Base-by-base conservation (phyloP, 2,113 vertebrate species). In the Cyphomyrus plagiostoma region DNA sequence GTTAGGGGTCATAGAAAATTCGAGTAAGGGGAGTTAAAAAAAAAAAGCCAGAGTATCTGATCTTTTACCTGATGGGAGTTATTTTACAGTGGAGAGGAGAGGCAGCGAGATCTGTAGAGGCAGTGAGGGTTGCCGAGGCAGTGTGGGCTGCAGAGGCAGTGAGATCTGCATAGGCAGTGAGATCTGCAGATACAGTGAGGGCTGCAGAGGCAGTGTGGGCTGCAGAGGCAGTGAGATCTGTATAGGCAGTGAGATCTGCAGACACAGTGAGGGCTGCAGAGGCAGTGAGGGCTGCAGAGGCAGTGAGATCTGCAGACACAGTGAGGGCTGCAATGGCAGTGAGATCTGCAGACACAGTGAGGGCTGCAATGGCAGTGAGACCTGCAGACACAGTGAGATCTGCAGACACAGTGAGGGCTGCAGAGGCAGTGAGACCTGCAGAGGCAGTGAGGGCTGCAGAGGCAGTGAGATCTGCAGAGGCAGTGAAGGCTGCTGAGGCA, bases 51-150 rank as follows among this genome's bases (percentile, higher is more conserved):
- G 91, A 83, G 88, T 8, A 93, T 92, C 93, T 91, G 92, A 94
- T 95, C 92, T 92, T 39, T 92, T 94, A 93, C 94, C 95, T 94
- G 92, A 95, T 91, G 89, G 89, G 90, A 91, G 77, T 49, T 88
- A 42, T 91, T 45, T 21, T 52, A 89, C 88, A 88, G 53, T 89
- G 35, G 50, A 89, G 49, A 52, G 83, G 82, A 88, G 88, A 89
- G 88, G 74, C 66, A 87, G 91, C 53, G 11, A 92, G 89, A 88
- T 88, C 26, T 80, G 58, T n/a, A 49, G 88, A 46, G 19, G 21
- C 30, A 53, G 35, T 15, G 10, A 1, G 52, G 15, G 15, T 17
- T 77, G 45, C 42, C 49, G 88, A 26, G 53, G 1, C 30, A 53
- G 49, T 42, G 19, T 11, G 52, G 49, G 49, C 49, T 50, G 13